Conservation (phyloP, 1,140 invertebrate species). For the Aphaenogaster floridana region DNA sequence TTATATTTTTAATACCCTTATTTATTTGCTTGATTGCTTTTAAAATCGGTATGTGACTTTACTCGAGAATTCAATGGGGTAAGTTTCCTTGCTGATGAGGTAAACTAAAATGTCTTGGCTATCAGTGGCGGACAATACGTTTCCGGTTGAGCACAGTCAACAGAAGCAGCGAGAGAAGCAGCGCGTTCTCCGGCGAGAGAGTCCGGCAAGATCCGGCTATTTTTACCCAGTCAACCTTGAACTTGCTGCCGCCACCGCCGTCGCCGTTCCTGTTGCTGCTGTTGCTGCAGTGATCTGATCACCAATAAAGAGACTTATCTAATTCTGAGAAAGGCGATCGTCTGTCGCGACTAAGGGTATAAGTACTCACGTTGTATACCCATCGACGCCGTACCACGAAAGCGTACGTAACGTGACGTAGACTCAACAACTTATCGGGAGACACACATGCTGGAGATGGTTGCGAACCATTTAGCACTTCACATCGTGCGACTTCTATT, state of each 20-base stretch:
- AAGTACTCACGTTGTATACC: constrained; percentile 68
- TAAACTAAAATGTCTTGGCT: background rate
- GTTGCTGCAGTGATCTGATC: constrained; percentile 81
- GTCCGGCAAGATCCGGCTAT: constrained; percentile 68
- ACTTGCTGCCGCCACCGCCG: constrained; percentile 69
- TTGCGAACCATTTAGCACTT: constrained; percentile 13
- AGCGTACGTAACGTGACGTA: constrained; percentile 54
- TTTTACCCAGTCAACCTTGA: constrained; percentile 75
- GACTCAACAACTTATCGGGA: constrained; percentile 23
- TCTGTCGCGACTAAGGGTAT: constrained; percentile 65
- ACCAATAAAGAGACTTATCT: constrained; percentile 84
- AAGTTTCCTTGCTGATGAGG: background rate
- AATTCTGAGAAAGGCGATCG: constrained; percentile 82
- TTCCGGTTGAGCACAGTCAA: constrained; percentile 62
- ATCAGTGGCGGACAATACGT: constrained; percentile 59
- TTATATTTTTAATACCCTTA: background rate
- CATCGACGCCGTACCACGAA: constrained; percentile 38
- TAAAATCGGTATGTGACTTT: background rate
- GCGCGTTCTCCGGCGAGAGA: constrained; percentile 62
- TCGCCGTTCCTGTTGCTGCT: constrained; percentile 42
- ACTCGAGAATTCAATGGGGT: background rate
- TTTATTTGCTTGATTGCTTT: background rate
- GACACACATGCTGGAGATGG: background rate
- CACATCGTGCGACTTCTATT: background rate
- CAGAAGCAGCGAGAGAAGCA: constrained; percentile 42